Evolutionary conservation across 2,113 vertebrate genomes (phyloP), one percentile per base, ranked within the genome.

Genomic region (Burhinus bistriatus): DNA sequence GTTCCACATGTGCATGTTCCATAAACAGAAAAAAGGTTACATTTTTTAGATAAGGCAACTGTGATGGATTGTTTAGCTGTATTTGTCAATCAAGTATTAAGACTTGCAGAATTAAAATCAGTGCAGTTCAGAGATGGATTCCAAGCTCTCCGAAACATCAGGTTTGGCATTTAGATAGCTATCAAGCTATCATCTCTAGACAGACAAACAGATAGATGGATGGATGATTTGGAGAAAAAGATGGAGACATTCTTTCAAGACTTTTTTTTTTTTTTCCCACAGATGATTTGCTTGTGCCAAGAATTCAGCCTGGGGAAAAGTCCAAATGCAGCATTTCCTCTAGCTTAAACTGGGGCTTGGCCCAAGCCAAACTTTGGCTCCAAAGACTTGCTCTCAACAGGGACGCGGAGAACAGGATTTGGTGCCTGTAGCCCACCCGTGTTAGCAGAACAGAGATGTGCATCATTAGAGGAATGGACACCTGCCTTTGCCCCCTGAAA

Each of bases 11-110:
- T 97, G 97, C 83, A 0, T 94, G 96, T 95, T 96, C 94, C 94
- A 96, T 87, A 96, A 95, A 94, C 93, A 95, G 93, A 87, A 91
- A 90, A 89, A 95, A 94, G 95, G 95, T 97, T 95, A 86, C 96
- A 59, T 93, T 95, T 95, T 54, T 91, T 34, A 97, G 96, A 95
- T 94, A 94, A 95, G 93, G 92, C 72, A 90, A 94, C 83, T 95
- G 91, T 95, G 96, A 95, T 93, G 95, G 95, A 95, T 97, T 97
- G 97, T 96, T 96, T 95, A 85, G 91, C 97, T 96, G 54, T 83
- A 44, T 96, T 97, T 95, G 93, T 97, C 94, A 95, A 95, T 95
- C 97, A 97, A 95, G 93, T 96, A 97, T 97, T 96, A 96, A 97
- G 95, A 73, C 91, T 95, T 77, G 93, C 94, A 88, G 96, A 96